Conservation (phyloP, 2,888 invertebrate species). For the Phania funesta region DNA sequence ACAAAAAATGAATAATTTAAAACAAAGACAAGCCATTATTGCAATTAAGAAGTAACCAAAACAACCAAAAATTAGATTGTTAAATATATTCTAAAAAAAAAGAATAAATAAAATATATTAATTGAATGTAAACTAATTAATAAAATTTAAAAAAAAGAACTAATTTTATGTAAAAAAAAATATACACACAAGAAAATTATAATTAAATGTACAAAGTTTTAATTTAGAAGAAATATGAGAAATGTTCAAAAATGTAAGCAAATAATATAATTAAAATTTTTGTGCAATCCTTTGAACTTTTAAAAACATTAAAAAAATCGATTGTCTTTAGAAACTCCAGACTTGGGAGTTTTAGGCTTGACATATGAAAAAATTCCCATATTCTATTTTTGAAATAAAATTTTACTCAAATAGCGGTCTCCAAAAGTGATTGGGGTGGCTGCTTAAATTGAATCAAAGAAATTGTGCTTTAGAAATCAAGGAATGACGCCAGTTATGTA, state of each 20-base stretch:
- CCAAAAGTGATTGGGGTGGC: too few species aligned
- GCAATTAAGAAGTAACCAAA: conserved; percentile 41
- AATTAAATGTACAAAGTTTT: conserved; percentile 60
- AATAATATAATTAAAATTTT: neutral
- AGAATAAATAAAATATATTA: conserved; percentile 10
- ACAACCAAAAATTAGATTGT: conserved; percentile 59
- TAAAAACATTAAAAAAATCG: neutral
- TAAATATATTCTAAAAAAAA: conserved; percentile 54
- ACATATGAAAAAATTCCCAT: too few species aligned
- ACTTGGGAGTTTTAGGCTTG: neutral
- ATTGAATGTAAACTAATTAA: conserved; percentile 22
- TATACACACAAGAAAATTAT: conserved; percentile 31
- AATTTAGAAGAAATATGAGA: neutral
- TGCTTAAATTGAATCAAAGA: too few species aligned
- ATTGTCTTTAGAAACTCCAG: neutral
- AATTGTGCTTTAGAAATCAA: too few species aligned
- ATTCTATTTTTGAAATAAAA: too few species aligned
- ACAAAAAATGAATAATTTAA: conserved; percentile 9
- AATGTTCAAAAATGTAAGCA: neutral
- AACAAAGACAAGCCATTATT: conserved; percentile 54
- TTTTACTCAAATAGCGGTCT: too few species aligned
- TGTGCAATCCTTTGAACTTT: neutral
- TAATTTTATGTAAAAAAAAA: conserved; percentile 51
- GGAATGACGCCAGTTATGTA: too few species aligned
- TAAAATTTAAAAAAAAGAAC: conserved; percentile 10